Evolutionary conservation across 2,797 vertebrate species (phyloP).

Genomic region (Anas flavirostris): DNA sequence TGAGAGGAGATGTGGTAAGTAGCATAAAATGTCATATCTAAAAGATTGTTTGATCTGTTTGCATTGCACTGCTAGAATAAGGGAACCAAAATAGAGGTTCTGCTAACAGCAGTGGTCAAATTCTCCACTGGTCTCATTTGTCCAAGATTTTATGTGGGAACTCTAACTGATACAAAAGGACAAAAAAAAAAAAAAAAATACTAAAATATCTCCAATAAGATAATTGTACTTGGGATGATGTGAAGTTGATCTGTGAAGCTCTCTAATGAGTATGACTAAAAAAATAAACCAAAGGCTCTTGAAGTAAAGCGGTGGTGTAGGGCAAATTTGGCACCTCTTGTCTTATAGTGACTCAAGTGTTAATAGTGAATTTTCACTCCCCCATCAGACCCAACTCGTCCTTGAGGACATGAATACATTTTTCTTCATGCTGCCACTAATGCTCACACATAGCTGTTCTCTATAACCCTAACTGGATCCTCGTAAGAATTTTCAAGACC

Average conservation of each 20-base stretch:
- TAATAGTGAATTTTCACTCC: not conserved
- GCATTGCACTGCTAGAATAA: not conserved
- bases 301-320: not conserved
- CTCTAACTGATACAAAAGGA: not conserved
- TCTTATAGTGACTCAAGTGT: not conserved
- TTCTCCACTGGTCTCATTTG: not conserved
- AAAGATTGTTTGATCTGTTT: not conserved
- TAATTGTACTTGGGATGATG: not conserved
- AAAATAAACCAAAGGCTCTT: not conserved
- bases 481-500: not conserved
- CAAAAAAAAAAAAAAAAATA: not conserved
- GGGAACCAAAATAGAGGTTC: not conserved
- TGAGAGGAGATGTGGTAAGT: not conserved
- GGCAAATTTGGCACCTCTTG: not conserved
- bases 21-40: fast-evolving
- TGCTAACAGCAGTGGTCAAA: not conserved
- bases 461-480: not conserved
- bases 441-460: not conserved
- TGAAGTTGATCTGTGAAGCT: not conserved
- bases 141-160: not conserved
- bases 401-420: not conserved
- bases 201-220: not conserved
- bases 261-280: not conserved
- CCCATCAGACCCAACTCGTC: not conserved
- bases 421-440: not conserved